These are phyloP conservation scores for Siniperca obscura DNA, from an alignment of 2,797 vertebrate genomes.

Conservation along the genomic window DNA sequence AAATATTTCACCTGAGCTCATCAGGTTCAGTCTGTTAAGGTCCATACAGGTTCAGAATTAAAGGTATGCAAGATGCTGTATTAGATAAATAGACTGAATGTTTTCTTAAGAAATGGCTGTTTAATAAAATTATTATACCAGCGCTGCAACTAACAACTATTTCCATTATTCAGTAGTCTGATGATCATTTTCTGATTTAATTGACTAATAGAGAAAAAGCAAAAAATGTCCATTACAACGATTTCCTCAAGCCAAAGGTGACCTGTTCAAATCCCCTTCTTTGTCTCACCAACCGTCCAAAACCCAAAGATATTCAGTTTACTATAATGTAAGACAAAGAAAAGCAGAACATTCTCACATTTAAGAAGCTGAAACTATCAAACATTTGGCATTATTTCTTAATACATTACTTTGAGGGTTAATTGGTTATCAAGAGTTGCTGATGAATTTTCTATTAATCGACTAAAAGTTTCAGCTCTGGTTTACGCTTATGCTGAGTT, in stretches of 20 bases:
- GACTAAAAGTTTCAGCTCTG: background rate
- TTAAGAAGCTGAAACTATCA: background rate
- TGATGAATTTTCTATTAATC: background rate
- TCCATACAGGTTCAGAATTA: background rate
- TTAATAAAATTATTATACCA: background rate
- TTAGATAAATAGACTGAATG: background rate
- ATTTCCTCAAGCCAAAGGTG: background rate
- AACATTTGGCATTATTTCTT: background rate
- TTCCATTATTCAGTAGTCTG: background rate
- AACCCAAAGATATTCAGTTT: background rate
- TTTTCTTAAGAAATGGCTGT: background rate
- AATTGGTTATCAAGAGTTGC: background rate
- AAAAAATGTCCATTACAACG: background rate
- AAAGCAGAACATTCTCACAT: background rate
- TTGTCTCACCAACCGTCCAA: background rate
- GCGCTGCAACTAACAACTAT: background rate
- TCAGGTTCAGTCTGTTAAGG: background rate
- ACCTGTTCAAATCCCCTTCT: background rate
- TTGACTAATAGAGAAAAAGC: background rate
- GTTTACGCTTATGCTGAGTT: background rate
- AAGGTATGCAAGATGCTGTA: background rate
- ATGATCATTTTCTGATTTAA: background rate
- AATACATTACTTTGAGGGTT: background rate
- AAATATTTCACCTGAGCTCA: background rate
- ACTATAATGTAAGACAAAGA: background rate